Base-by-base conservation (phyloP, 2,113 vertebrate species). In the Puntigrus tetrazona region DNA sequence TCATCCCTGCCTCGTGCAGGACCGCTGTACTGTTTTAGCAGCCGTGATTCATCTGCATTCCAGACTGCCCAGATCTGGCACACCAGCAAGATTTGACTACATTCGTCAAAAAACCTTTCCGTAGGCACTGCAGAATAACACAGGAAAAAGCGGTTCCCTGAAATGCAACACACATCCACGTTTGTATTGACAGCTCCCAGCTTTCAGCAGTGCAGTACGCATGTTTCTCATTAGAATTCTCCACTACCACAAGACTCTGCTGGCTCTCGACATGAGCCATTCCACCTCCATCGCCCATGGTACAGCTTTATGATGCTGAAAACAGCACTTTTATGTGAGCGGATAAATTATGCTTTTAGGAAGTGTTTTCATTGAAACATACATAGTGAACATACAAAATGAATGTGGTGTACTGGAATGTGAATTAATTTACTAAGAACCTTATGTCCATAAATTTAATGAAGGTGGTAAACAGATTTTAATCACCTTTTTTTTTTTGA, bases 201-300 rank as follows among this genome's bases (percentile, higher is more conserved):
- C 84, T 83, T 85, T 87, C 61, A 87, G 81, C 84, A 88, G 55
- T 89, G 86, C 87, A 87, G 74, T 55, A 86, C 45, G 84, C 87
- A 90, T 92, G 92, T 90, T 92, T 93, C 89, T 87, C 86, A 92
- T 93, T 94, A 92, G 91, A 88, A 91, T 88, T 89, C 87, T 86
- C 70, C 78, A 82, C 85, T 86, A 25, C n/a, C 38, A n/a, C 50
- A 29, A 81, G 83, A 86, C 90, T 89, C 84, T 78, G 87, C 55
- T 86, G 89, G 90, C 76, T 82, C 88, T 91, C 75, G 67, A 84
- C 88, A 92, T 90, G 88, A 91, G 89, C 89, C 89, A 89, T 91
- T 90, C 84, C 85, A 82, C 50, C 90, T 88, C 84, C 70, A 78
- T 90, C 88, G 81, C 90, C 87, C 88, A 88, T 88, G 90, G 88